Base-by-base conservation (phyloP, 1,140 invertebrate genomes). In the Nylanderia fulva region DNA sequence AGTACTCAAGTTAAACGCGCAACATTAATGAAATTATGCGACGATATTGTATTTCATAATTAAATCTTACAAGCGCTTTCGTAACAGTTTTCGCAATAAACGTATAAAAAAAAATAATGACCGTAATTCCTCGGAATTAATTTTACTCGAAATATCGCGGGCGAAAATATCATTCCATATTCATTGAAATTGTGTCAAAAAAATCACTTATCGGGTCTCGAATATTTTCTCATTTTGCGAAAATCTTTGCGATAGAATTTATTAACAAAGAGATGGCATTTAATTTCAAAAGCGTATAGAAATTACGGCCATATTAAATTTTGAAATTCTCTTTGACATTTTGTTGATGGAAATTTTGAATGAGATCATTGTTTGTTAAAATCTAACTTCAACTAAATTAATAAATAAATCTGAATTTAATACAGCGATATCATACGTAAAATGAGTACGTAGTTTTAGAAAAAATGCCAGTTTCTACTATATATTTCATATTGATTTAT, bases 1-100 rank as follows among this genome's bases (percentile, higher is more conserved):
- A 63, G 36, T 42, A 27, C 18, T 29, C 27, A 29, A 36, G n/a
- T n/a, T 21, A 77, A 52, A 36, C 11, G 36, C 56, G 56, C 21
- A n/a, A 42, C 56, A 11, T 66, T 79, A 79, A 79, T 68, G 52
- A 68, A 79, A 79, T 52, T 68, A 79, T 42, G 61, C n/a, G 60
- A 29, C 13, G 15, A 27, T 24, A 52, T 33, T n/a, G 33, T 21
- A 36, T 2, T 6, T 56, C 29, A 21, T 79, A 69, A 69, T 54
- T 21, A 15, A 56, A 80, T 27, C n/a, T 68, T 18, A 52, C 48
- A 24, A 69, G 48, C 4, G 21, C 9, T 15, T 69, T 69, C 36
- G 33, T 18, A 56, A 45, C 39, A 33, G 4, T 36, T 24, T 29
- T 21, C 42, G 15, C 29, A 21, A 21, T 52, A 56, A 56, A 69